phyloP scores from a whole-genome alignment of 2,113 vertebrate species.

The Pygoscelis adeliae region DNA sequence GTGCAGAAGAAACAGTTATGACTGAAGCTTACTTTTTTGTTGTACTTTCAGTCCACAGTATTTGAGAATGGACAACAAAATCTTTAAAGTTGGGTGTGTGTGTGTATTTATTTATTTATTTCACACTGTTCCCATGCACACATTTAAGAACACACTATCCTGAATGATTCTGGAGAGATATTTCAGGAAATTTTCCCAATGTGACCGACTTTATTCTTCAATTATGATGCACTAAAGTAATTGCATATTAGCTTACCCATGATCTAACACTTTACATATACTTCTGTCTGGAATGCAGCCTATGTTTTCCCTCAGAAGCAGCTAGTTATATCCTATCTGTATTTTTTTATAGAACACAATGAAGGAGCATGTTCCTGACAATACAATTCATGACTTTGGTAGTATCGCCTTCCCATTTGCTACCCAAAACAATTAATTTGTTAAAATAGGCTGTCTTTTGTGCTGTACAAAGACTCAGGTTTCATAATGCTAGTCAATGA shows the following conservation, averaged over 20 bases:
- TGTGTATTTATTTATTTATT: not conserved
- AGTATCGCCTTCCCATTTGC: not conserved
- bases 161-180: not conserved
- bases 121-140: not conserved
- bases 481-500: not conserved
- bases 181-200: not conserved
- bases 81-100: not conserved
- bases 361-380: not conserved
- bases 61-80: not conserved
- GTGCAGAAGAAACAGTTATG: not conserved
- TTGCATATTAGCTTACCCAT: not conserved
- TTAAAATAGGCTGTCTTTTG: not conserved
- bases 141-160: not conserved
- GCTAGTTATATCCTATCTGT: not conserved
- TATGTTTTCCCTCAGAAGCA: not conserved
- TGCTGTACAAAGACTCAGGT: not conserved
- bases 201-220: not conserved
- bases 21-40: not conserved
- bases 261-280: not conserved
- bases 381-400: not conserved
- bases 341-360: not conserved
- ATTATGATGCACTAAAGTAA: not conserved
- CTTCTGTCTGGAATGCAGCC: not conserved
- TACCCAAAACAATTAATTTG: not conserved
- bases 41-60: not conserved